Evolutionary conservation across 2,888 invertebrate species (phyloP).

Genomic region (Dysmachus trigonus): DNA sequence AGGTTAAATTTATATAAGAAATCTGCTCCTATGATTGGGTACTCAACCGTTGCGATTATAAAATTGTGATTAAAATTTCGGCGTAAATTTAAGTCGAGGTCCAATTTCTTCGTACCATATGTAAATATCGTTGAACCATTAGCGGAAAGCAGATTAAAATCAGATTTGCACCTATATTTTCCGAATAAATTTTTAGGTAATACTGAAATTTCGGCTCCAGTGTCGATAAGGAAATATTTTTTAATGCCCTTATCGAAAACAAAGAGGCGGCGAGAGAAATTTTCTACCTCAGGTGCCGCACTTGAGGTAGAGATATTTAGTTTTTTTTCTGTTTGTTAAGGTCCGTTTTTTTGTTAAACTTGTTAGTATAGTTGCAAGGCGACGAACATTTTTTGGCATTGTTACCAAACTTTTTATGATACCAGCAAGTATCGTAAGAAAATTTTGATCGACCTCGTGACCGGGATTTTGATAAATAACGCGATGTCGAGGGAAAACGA

Average conservation of each 20-base stretch:
- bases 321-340: neutral
- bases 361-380: neutral
- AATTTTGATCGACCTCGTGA: too few relatives aligned
- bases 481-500: too few relatives aligned
- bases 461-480: too few relatives aligned
- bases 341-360: neutral
- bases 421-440: neutral
- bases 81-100: neutral
- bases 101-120: neutral
- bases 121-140: neutral
- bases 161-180: neutral
- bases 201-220: neutral
- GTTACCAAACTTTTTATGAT: neutral
- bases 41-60: neutral
- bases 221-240: neutral
- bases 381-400: neutral
- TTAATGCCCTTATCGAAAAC: neutral
- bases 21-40: conserved; percentile 2
- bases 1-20: neutral
- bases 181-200: neutral
- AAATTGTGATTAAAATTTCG: neutral
- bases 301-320: neutral
- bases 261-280: neutral
- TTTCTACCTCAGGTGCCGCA: neutral
- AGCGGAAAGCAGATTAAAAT: neutral